Evolutionary conservation across 2,888 invertebrate species (phyloP).

Genomic region (Dasysyrphus tricinctus): DNA sequence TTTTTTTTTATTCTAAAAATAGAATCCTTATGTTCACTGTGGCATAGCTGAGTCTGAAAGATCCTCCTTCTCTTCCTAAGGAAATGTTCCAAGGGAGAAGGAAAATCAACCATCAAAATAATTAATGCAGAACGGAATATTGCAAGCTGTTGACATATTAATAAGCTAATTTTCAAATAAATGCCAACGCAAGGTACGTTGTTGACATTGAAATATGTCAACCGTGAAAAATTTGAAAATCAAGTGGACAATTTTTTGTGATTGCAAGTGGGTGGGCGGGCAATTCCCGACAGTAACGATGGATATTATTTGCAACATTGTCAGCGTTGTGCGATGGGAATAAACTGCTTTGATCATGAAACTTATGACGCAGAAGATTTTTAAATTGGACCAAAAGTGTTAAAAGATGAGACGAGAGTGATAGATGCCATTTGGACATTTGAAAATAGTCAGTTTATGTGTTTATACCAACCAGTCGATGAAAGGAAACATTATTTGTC

Average conservation of each 20-base stretch:
- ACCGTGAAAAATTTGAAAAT: slow-evolving; percentile 22
- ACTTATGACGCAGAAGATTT: background rate
- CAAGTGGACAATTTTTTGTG: slow-evolving; percentile 20
- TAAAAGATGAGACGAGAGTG: too few species aligned
- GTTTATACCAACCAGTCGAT: background rate
- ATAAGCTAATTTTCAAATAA: slow-evolving; percentile 54
- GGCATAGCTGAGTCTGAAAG: background rate
- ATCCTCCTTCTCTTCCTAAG: slow-evolving; percentile 11
- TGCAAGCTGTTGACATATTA: slow-evolving; percentile 63
- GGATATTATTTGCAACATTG: slow-evolving; percentile 8
- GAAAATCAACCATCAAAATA: slow-evolving; percentile 26
- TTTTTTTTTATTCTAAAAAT: slow-evolving; percentile 53
- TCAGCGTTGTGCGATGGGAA: background rate
- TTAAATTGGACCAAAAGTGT: background rate
- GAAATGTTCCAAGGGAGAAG: background rate
- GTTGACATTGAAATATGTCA: slow-evolving; percentile 40
- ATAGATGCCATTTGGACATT: too few species aligned
- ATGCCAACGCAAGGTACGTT: slow-evolving; percentile 31
- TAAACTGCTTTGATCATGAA: background rate
- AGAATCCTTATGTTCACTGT: slow-evolving; percentile 55
- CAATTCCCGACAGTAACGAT: too few species aligned
- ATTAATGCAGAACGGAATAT: slow-evolving; percentile 54
- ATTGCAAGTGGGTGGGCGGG: slow-evolving; percentile 21
- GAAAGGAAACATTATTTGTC: too few species aligned
- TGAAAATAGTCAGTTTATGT: background rate